Conservation (phyloP, 2,888 invertebrate genomes). For the Lymantria monacha region DNA sequence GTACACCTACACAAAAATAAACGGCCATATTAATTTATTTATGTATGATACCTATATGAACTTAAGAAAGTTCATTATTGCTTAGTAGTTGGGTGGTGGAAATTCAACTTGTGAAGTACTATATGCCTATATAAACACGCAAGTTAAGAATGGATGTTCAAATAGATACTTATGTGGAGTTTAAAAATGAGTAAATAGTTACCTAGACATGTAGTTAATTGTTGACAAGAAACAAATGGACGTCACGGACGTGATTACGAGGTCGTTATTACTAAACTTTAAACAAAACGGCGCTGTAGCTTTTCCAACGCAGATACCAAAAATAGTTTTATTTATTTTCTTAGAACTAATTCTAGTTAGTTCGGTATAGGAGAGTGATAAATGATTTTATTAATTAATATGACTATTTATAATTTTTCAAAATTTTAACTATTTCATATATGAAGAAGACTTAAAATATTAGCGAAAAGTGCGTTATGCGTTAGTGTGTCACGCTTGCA, state of each 20-base stretch:
- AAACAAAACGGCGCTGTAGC: slow-evolving; percentile 10
- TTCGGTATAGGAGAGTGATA: neutral
- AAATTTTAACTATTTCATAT: slow-evolving; percentile 1
- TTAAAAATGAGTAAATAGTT: no score
- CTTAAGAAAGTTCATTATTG: no score
- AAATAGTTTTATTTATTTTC: slow-evolving; percentile 9
- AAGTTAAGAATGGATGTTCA: no score
- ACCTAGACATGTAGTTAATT: neutral
- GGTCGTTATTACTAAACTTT: slow-evolving; percentile 18
- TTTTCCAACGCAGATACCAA: slow-evolving; percentile 10
- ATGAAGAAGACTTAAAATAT: slow-evolving; percentile 6
- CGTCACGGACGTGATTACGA: slow-evolving; percentile 35
- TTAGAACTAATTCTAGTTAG: neutral
- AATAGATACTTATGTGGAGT: no score
- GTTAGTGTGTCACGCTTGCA: slow-evolving; percentile 26
- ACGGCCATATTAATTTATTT: neutral
- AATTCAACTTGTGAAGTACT: no score
- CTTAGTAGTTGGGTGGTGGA: no score
- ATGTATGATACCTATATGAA: no score
- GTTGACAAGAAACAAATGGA: slow-evolving; percentile 9
- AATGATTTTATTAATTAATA: neutral
- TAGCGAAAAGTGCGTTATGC: slow-evolving; percentile 15
- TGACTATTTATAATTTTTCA: neutral
- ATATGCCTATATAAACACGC: no score
- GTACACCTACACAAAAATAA: slow-evolving; percentile 4